phyloP scores from a whole-genome alignment of 2,113 vertebrate species.

The Dasyornis broadbenti region DNA sequence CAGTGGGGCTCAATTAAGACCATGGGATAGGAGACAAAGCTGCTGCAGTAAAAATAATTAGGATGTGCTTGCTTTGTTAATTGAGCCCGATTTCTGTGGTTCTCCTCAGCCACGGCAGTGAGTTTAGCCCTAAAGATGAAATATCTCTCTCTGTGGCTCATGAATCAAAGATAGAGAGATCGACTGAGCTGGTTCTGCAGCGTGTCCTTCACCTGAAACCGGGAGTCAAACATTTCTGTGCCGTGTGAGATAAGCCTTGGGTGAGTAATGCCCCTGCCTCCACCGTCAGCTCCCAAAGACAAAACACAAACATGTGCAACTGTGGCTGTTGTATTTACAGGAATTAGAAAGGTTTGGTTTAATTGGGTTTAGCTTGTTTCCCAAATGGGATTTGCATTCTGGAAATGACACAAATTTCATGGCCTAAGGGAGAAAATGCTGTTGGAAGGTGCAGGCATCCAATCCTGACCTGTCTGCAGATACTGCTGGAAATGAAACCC shows the following conservation, averaged over 20 bases:
- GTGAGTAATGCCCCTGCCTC: slow-evolving; percentile 6
- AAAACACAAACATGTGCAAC: not conserved
- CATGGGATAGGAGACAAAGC: not conserved
- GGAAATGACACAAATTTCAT: not conserved
- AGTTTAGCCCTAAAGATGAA: not conserved
- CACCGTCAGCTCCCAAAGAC: not conserved
- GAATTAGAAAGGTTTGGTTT: not conserved
- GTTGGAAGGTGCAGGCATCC: not conserved
- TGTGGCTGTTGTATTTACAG: not conserved
- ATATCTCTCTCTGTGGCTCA: not conserved
- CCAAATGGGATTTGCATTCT: not conserved
- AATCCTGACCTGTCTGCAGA: not conserved
- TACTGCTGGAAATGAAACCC: not conserved
- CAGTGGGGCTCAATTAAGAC: not conserved
- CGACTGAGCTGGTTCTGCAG: not conserved
- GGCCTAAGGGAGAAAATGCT: not conserved
- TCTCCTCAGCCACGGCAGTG: not conserved
- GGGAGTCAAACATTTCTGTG: slow-evolving; percentile 16
- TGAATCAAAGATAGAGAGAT: not conserved
- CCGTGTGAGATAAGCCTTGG: not conserved
- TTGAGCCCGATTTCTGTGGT: not conserved
- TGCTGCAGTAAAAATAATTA: not conserved
- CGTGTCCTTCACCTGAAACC: slow-evolving; percentile 17
- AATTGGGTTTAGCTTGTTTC: not conserved
- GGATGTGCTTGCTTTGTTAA: not conserved